Evolutionary conservation across 2,888 invertebrate species (phyloP).

Genomic region (Leptopterna dolabrata): DNA sequence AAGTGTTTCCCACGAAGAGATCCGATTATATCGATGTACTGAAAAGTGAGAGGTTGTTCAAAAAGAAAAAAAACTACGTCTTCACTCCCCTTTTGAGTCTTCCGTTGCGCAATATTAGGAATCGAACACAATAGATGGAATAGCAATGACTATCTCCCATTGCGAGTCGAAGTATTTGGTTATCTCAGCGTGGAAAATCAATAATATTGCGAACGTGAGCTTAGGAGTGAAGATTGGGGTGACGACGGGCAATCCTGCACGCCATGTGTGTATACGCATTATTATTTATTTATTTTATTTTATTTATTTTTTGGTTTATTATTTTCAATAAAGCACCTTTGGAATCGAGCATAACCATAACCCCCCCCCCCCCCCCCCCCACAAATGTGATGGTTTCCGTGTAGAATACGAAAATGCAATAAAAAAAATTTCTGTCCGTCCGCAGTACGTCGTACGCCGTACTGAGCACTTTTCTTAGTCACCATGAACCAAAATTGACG

Average conservation of each 20-base stretch:
- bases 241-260: not conserved
- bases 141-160: not conserved
- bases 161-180: not conserved
- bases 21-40: not conserved
- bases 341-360: no score
- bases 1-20: not conserved
- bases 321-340: no score
- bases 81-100: not conserved
- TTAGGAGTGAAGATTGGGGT: not conserved
- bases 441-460: no score
- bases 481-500: no score
- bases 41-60: not conserved
- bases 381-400: no score
- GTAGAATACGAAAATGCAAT: no score
- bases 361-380: no score
- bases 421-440: no score
- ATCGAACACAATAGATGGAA: not conserved
- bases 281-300: no score
- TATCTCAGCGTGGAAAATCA: not conserved
- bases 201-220: not conserved
- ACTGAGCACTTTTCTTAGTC: no score
- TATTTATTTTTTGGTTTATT: no score
- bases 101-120: not conserved
- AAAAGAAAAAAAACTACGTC: not conserved
- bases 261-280: no score